Evolutionary conservation across 2,113 vertebrate species (phyloP).

Genomic region (Chamaetylas fuelleborni): DNA sequence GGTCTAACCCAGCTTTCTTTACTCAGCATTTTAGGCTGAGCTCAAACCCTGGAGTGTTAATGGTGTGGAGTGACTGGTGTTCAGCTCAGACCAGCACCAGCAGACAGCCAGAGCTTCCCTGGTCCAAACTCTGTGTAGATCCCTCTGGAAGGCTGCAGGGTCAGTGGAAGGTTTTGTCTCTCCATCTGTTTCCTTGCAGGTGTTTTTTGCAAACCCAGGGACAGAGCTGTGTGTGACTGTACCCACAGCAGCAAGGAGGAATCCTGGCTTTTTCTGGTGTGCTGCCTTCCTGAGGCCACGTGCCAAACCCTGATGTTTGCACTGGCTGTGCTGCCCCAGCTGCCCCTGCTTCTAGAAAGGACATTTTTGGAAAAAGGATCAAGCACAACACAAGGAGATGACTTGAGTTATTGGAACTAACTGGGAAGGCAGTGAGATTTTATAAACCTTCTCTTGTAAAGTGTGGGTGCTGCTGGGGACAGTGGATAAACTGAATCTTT

Average conservation of each 20-base stretch:
- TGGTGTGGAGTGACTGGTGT: neutral
- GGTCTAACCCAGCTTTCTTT: neutral
- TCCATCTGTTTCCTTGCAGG: neutral
- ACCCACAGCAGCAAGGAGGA: neutral
- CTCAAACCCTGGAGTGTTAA: neutral
- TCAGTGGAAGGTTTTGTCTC: neutral
- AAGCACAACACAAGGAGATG: too few relatives aligned
- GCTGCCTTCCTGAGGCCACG: fast-evolving
- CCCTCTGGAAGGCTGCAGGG: neutral
- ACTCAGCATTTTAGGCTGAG: neutral
- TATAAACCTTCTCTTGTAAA: too few relatives aligned
- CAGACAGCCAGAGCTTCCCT: neutral
- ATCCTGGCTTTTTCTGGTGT: neutral
- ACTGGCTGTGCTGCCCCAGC: neutral
- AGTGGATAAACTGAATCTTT: too few relatives aligned
- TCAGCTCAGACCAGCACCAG: neutral
- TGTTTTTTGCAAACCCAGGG: neutral
- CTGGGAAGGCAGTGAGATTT: too few relatives aligned
- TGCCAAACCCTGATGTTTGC: neutral
- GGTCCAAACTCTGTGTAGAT: neutral
- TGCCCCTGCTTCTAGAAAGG: neutral
- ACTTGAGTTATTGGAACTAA: too few relatives aligned
- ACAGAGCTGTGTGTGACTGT: neutral
- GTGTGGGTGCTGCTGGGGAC: too few relatives aligned
- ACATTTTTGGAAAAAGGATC: neutral